Evolutionary conservation across 2,113 vertebrate genomes (phyloP), one percentile per base, ranked within the genome.

Genomic region (Silurus asotus): DNA sequence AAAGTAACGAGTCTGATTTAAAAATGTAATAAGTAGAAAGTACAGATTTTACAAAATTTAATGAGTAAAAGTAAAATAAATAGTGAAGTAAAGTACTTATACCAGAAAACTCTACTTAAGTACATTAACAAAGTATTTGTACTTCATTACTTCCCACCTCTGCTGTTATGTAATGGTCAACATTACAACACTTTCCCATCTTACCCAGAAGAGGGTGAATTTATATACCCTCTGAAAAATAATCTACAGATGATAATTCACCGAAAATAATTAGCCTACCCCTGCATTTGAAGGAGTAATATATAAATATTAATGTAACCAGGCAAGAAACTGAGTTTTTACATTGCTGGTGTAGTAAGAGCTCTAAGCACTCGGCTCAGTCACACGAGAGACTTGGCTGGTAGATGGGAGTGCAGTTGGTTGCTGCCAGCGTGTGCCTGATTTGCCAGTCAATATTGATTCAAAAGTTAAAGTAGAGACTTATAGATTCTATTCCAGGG

Each of bases 401-500:
- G 37, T 65, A 48, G 49, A 23, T 81, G 56, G 20, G 77, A 45
- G 25, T 62, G 37, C 3, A 8, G 9, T 14, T 76, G 74, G 74
- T 51, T 76, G 74, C 49, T 55, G 51, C 55, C 11, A 78, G 3
- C 17, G 51, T 77, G n/a, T 56, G n/a, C 53, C 79, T 81, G 59
- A 51, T 64, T 48, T 3, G 45, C 79, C 45, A 64, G 37, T 64
- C 51, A 11, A 45, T 64, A n/a, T 61, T 49, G 59, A 64, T 49
- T 77, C 13, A 77, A 17, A 28, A 58, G 55, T 28, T 56, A 58
- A 56, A 78, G 53, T 28, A 25, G 48, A 49, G 20, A 81, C 45
- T 64, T 8, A 61, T 6, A 15, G 45, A 45, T 84, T 84, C 37
- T 8, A 84, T 51, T 59, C 64, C 58, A 76, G 72, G 83, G 10